These are phyloP conservation scores for Ctenopoma multispine DNA, from an alignment of 2,797 vertebrate genomes.

Conservation along the genomic window DNA sequence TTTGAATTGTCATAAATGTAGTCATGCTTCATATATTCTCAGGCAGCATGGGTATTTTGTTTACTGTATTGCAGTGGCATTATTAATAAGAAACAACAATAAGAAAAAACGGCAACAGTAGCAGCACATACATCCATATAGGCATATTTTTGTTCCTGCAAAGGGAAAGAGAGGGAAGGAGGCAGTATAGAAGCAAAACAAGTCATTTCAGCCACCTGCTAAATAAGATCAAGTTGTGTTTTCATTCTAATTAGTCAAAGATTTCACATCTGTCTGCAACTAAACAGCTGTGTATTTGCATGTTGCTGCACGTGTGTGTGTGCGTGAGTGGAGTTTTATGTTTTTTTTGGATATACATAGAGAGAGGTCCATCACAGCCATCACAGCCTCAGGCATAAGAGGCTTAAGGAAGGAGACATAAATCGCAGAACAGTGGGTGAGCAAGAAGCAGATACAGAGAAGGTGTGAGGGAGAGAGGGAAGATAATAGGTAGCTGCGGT, in stretches of 20 bases:
- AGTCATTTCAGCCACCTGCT: constrained; percentile 40
- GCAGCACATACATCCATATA: neutral
- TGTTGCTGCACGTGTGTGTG: constrained; percentile 3
- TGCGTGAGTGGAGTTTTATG: constrained; percentile 9
- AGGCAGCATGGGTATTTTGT: neutral
- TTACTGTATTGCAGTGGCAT: neutral
- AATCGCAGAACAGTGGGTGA: constrained; percentile 61
- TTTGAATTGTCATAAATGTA: neutral
- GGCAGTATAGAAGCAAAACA: neutral
- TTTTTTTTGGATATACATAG: constrained; percentile 7
- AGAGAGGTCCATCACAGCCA: constrained; percentile 39
- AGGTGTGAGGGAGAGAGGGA: constrained; percentile 50
- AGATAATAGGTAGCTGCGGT: constrained; percentile 70
- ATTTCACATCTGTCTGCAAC: constrained; percentile 40
- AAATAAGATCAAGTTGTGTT: constrained; percentile 26
- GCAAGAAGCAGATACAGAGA: constrained; percentile 55
- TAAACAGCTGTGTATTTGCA: constrained; percentile 51
- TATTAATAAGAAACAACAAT: neutral
- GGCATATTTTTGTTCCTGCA: neutral
- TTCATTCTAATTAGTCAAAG: constrained; percentile 32
- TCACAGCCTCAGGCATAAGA: constrained; percentile 56
- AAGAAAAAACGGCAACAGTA: neutral
- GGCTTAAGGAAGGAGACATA: constrained; percentile 64
- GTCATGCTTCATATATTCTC: neutral
- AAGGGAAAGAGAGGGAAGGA: neutral